Base-by-base conservation (phyloP, 2,113 vertebrate genomes). In the western clawed frog (Xenopus tropicalis) region DNA sequence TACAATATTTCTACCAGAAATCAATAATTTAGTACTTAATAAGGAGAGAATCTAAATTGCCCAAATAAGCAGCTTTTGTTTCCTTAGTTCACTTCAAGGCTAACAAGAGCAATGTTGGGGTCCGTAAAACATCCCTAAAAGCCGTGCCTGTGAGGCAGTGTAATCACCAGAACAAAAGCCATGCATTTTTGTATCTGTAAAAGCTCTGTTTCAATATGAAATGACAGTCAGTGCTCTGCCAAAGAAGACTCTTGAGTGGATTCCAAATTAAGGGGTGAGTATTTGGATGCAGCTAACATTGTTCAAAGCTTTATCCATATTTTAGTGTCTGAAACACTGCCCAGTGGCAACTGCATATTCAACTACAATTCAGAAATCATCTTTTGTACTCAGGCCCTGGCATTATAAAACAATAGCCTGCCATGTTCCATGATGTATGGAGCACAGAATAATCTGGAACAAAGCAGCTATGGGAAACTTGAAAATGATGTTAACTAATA, bases 291-390 rank as follows among this genome's bases (percentile, higher is more conserved):
- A 69, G 58, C 73, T 56, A 69, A 76, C 59, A 63, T 54, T 69
- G 73, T 76, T 76, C 73, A 76, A 74, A 76, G 65, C 65, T 51
- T 56, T 69, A 76, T 76, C 59, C 73, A 69, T 51, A 67, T 76
- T 69, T 76, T 76, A 69, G 43, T 62, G 46, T 56, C 59, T 76
- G 73, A 76, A 69, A 63, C 48, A 4, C 48, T 76, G 73, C 73
- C 73, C 48, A 24, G 62, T 76, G 73, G 66, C 72, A 76, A 69
- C 58, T 76, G 58, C 20, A 69, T 74, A 43, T 68, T 74, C 56
- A 69, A 52, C 72, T 74, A 46, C 65, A 74, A 74, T 74, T 74
- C 65, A 74, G 72, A 74, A 74, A 74, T 69, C 65, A 68, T 76
- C 73, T 76, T 76, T 76, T 69, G 66, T 69, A 25, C 54, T 42